Base-by-base conservation (phyloP, 2,797 vertebrate species). In the Odontamblyopus rebecca region DNA sequence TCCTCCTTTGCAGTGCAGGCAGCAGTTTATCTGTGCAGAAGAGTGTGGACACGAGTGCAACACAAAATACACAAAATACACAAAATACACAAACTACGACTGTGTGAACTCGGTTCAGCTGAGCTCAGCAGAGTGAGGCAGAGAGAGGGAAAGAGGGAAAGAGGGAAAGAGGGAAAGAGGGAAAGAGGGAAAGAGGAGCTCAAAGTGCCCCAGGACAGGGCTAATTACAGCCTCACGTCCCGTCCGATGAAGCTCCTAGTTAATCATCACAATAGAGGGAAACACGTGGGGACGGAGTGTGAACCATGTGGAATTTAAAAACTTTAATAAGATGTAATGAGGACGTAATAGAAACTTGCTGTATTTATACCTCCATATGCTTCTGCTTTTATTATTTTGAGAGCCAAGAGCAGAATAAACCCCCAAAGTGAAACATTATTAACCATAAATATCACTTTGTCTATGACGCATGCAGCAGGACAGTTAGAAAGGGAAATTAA, bases 141-240 rank as follows among this genome's bases (percentile, higher is more conserved):
- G 51, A 53, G 51, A 32, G 70, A 74, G 78, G 71, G 32, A 32
- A 5, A 32, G 73, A 65, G 72, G 5, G 50, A 18, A 16, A 30
- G 30, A 30, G 30, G 30, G 30, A 30, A 4, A 51, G 50, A 51
- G 50, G 1, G 50, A 19, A 7, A 72, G 70, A 74, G 78, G 71
- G 32, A 35, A 6, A 35, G 73, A 65, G 72, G 6, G 51, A 18
- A 16, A 53, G 11, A 79, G 80, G 30, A 62, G 61, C 75, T 80
- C 61, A 83, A 75, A 66, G 71, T 59, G 80, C 86, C 82, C 51
- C 53, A 72, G 82, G 86, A 84, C 73, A 78, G 64, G 61, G 73
- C 80, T 89, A 90, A 90, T 89, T 88, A 87, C 9, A 23, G 64
- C 61, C 70, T 74, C 82, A 72, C 18, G 68, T 87, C 84, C 72